These are phyloP conservation scores for Resseliella maxima DNA, from an alignment of 2,888 invertebrate species.

Conservation along the genomic window DNA sequence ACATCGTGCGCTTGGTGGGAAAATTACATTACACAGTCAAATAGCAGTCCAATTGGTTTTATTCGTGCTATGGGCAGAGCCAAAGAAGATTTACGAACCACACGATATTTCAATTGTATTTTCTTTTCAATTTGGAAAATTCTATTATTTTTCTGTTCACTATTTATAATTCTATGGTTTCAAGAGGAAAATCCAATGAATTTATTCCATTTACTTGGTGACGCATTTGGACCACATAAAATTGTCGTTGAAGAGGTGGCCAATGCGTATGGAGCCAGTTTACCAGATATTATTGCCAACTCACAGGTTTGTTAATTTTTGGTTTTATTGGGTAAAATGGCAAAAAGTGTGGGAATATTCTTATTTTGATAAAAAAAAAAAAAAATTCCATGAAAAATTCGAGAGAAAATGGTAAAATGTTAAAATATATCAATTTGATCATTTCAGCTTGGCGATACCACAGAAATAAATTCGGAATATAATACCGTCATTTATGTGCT, in stretches of 20 bases:
- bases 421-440: not conserved
- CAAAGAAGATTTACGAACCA: conserved; percentile 81
- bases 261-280: conserved; percentile 64
- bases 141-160: conserved; percentile 78
- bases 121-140: conserved; percentile 95
- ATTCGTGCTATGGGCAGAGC: conserved; percentile 81
- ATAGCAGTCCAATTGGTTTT: conserved; percentile 80
- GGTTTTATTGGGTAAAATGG: too few species aligned
- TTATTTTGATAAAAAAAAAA: too few species aligned
- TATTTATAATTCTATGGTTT: conserved; percentile 78
- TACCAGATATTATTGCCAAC: conserved; percentile 81
- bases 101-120: conserved; percentile 90
- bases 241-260: conserved; percentile 79
- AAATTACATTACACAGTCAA: conserved; percentile 90
- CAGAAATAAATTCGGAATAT: conserved; percentile 77
- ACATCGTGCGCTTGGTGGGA: conserved; percentile 98
- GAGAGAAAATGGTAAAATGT: not conserved
- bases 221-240: conserved; percentile 81
- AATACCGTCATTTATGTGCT: conserved; percentile 82
- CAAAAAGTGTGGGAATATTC: too few species aligned
- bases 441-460: conserved; percentile 72
- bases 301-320: conserved; percentile 69
- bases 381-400: too few species aligned
- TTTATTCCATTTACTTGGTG: conserved; percentile 79
- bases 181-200: conserved; percentile 82